Conservation (phyloP, 1,140 invertebrate genomes). For the Tetramorium simillimum region DNA sequence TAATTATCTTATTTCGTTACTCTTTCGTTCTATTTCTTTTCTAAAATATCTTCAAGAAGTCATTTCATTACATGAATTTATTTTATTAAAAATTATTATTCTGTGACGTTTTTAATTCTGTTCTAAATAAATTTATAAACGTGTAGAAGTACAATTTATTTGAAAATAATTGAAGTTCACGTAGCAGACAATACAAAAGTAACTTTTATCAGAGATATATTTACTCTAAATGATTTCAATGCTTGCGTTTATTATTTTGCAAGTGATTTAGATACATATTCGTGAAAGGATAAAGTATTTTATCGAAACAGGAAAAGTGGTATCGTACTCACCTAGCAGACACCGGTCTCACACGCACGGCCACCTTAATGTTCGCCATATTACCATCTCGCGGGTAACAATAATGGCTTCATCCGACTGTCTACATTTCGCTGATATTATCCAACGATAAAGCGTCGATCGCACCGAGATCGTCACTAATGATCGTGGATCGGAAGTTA, state of each 20-base stretch:
- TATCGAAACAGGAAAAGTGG: background rate
- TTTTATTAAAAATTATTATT: background rate
- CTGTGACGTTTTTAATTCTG: background rate
- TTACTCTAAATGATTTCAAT: background rate
- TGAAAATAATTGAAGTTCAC: background rate
- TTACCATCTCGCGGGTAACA: slow-evolving; percentile 66
- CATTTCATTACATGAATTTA: background rate
- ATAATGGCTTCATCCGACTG: slow-evolving; percentile 43
- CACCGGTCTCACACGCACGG: slow-evolving; percentile 86
- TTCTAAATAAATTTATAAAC: background rate
- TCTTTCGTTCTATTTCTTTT: slow-evolving; percentile 5
- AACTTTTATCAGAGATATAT: slow-evolving; percentile 1
- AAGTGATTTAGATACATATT: background rate
- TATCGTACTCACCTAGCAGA: slow-evolving; percentile 84
- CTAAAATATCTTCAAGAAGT: background rate
- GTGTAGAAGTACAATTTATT: background rate
- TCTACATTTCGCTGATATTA: slow-evolving; percentile 3
- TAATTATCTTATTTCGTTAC: background rate
- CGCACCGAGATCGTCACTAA: background rate
- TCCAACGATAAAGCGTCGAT: background rate
- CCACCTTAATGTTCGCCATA: slow-evolving; percentile 87
- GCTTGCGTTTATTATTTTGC: background rate
- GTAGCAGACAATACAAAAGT: background rate
- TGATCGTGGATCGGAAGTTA: background rate
- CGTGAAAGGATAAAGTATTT: background rate